Evolutionary conservation across 2,797 vertebrate species (phyloP), one percentile per base, ranked within the genome.

Genomic region (Acanthurus lineatus): DNA sequence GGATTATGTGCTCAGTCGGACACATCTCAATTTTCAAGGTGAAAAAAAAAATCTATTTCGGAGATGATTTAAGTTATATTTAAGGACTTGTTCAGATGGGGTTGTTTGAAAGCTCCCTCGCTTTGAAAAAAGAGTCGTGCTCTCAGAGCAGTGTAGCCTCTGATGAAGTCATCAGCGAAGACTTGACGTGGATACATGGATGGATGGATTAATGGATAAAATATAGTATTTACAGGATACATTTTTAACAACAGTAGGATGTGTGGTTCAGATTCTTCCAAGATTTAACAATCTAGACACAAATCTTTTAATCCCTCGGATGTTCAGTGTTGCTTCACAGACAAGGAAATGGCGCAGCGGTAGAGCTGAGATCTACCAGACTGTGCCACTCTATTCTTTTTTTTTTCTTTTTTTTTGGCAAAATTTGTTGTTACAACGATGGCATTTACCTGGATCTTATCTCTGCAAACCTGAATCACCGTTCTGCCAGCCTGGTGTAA

Each of bases 301-400:
- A 91, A 86, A 93, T 92, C 85, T 85, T 86, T 91, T 87, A 89
- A 90, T 91, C 89, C 84, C 83, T 76, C 67, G 48, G 77, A 81
- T 81, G 63, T 86, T 64, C 68, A 58, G 35, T 45, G 65, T 54
- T 69, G 65, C 66, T 60, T 69, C 42, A 42, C 44, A 60, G 47
- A 70, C 42, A 75, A 47, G 48, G 25, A 83, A 85, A 73, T 53
- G 52, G 61, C 64, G 59, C 35, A 66, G 57, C 53, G 58, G 60
- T 54, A 54, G 49, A n/a, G 40, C 25, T n/a, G 51, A 59, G 66
- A 71, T 20, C 71, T 49, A 49, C 53, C 12, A 7, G n/a, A 45
- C 51, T 56, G 35, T 49, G 68, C 67, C 19, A 6, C 56, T 65
- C 19, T 48, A 42, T 69, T 77, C 45, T 76, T 68, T 52, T 52